Base-by-base conservation (phyloP, 1,140 invertebrate genomes). In the Ceratoteleas bidentatus region DNA sequence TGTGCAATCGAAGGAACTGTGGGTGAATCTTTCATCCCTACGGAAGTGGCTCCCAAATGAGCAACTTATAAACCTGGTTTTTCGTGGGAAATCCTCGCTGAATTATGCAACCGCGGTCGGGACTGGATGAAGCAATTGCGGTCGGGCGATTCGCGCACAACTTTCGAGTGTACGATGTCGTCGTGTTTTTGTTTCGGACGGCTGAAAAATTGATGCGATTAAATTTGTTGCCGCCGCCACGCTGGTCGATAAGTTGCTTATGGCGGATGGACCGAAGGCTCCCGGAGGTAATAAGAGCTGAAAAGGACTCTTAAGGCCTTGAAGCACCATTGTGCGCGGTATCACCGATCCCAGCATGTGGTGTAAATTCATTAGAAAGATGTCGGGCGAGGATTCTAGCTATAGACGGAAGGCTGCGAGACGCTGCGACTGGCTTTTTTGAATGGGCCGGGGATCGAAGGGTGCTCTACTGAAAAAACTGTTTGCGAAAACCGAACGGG, bases 361-460 rank as follows among this genome's bases (percentile, higher is more conserved):
- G 77, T 72, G 74, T 75, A 84, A 84, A 78, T 84, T 84, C 82
- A 84, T 81, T 84, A 84, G 73, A 80, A 84, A 70, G 74, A 81
- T 72, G 43, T 68, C 57, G 52, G 50, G 45, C 66, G 47, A 76
- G 74, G 52, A 74, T 83, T 53, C 36, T 73, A 65, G 52, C 54
- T 65, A 54, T 73, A 82, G 73, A 76, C 73, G 24, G 15, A 66
- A 61, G 14, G 14, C 34, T 61, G n/a, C 58, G 13, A 34, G 13
- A 49, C 60, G 47, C 43, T 52, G 15, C 15, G 66, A 68, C 13
- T 56, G 65, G 60, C 53, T 49, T 74, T n/a, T 77, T 72, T 65
- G 24, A 77, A 82, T 43, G 54, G 14, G 24, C 1, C 24, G 24
- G 24, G 24, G 24, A 4, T 24, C 24, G 24, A 4, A 24, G 24